Base-by-base conservation (phyloP, 2,888 invertebrate genomes). In the Arctia plantaginis region DNA sequence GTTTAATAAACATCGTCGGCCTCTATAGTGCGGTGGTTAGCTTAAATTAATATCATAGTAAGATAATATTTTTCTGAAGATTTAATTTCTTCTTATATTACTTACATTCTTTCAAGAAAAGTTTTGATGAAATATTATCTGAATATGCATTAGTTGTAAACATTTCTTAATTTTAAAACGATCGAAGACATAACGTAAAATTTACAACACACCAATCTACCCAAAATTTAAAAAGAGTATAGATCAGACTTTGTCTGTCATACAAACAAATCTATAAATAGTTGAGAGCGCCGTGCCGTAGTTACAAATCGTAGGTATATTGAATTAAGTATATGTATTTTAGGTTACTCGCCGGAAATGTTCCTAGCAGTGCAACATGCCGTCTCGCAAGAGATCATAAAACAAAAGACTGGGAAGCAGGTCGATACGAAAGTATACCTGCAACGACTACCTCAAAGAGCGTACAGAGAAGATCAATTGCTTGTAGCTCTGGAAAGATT, bases 371-470 rank as follows among this genome's bases (percentile, higher is more conserved):
- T 95, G 0, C 94, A 94, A 79, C 95, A 94, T 80, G 93, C 94
- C 12, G 82, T 96, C 35, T 95, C 96, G 0, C 94, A 92, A 78
- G 91, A 92, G 79, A 92, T 96, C 51, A 95, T 95, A 80, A 93
- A 93, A 78, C 87, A 90, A 35, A 94, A 95, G 84, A 88, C 92
- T 4, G 93, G 93, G 1, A 88, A 92, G 74, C 59, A 90, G 0
- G 80, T 93, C 30, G 82, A 91, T 59, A 95, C 93, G 0, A 92
- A 93, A 82, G 92, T 97, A 66, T 92, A 93, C 71, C 92, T 98
- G 84, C 96, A 96, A 88, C 96, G 98, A 59, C 97, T 97, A 91
- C 98, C 98, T 0, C 98, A 98, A 90, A 97, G 97, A 0, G 94
- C 96, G 0, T 98, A 97, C 92, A 96, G 97, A 67, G 96, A 96